Conservation (phyloP, 2,113 vertebrate species). For the Danionella cerebrum region DNA sequence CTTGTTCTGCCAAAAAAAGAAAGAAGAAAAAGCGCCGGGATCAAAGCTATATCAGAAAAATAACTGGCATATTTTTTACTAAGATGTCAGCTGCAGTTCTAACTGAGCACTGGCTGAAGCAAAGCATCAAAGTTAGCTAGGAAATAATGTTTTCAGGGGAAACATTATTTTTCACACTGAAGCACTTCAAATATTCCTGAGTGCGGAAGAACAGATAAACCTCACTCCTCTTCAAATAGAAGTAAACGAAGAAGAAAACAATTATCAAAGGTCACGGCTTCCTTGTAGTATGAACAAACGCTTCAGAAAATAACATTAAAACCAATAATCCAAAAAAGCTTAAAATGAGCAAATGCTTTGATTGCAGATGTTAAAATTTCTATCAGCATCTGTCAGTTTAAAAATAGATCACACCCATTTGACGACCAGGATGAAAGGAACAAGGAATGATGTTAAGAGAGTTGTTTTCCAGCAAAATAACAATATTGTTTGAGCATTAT, state of each 20-base stretch:
- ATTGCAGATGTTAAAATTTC: no score
- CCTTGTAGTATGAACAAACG: no score
- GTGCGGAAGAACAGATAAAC: not conserved
- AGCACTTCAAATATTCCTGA: not conserved
- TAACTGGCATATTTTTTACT: conserved; percentile 7
- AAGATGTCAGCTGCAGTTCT: not conserved
- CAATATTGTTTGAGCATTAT: no score
- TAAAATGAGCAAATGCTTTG: no score
- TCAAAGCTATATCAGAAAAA: not conserved
- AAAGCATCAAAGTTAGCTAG: conserved; percentile 4
- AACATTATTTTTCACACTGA: not conserved
- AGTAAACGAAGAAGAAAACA: not conserved
- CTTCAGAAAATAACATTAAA: no score
- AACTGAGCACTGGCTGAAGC: not conserved
- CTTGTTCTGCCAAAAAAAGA: not conserved
- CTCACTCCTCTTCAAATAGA: not conserved
- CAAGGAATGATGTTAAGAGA: no score
- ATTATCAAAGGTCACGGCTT: no score
- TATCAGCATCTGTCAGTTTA: no score
- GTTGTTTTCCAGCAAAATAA: no score
- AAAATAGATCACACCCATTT: no score
- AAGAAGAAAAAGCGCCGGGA: not conserved
- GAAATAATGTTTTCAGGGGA: conserved; percentile 1
- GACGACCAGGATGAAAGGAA: no score
- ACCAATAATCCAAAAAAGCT: no score